Conservation (phyloP, 2,888 invertebrate genomes). For the Macrophya annulata region DNA sequence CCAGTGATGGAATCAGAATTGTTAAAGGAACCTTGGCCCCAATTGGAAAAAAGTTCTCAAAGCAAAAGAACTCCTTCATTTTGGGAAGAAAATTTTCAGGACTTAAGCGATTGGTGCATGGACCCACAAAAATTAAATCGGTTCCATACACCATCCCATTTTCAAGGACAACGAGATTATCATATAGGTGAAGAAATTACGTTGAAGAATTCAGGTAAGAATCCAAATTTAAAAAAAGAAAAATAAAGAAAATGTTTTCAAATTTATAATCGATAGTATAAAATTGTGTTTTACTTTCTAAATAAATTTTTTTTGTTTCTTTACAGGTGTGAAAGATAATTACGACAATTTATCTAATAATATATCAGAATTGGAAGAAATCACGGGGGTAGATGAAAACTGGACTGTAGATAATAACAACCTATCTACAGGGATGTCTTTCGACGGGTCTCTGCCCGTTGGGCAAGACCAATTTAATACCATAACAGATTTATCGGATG, state of each 20-base stretch:
- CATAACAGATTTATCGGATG: slow-evolving; percentile 37
- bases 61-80: slow-evolving; percentile 55
- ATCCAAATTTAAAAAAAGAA: not conserved
- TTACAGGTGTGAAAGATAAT: slow-evolving; percentile 44
- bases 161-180: slow-evolving; percentile 75
- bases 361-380: slow-evolving; percentile 30
- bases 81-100: slow-evolving; percentile 86
- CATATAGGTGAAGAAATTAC: slow-evolving; percentile 75
- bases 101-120: slow-evolving; percentile 84
- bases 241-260: not conserved
- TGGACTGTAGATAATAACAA: slow-evolving; percentile 45
- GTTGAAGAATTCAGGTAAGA: slow-evolving; percentile 73
- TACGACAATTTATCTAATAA: slow-evolving; percentile 48
- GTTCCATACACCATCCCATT: slow-evolving; percentile 59
- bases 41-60: slow-evolving; percentile 40
- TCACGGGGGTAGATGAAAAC: not conserved
- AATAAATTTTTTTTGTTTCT: not conserved
- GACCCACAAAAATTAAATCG: slow-evolving; percentile 59
- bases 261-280: not conserved
- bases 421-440: slow-evolving; percentile 42
- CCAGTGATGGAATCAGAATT: slow-evolving; percentile 71
- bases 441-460: slow-evolving; percentile 24
- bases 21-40: slow-evolving; percentile 64
- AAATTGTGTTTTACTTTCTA: not conserved
- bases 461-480: slow-evolving; percentile 45